Evolutionary conservation across 2,888 invertebrate species (phyloP), one percentile per base, ranked within the genome.

Genomic region (Phymatocera aterrima): DNA sequence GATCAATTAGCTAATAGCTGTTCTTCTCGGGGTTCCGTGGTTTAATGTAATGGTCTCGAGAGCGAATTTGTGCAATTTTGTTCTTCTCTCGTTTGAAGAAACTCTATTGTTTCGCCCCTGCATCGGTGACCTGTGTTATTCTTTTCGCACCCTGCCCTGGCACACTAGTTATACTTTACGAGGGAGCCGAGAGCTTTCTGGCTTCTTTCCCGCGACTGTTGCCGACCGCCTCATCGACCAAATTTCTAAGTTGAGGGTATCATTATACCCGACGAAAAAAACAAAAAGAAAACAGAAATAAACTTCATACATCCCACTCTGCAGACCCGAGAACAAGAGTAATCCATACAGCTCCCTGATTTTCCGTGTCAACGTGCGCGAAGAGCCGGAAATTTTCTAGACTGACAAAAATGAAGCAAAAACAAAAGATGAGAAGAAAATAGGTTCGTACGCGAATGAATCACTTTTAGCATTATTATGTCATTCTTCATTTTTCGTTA

Each of bases 151-250:
- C 51, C 51, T n/a, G 31, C 6, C 51, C 10, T 34, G 60, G 15
- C 68, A 24, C 24, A 21, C 40, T 21, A 24, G n/a, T n/a, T n/a
- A n/a, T n/a, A n/a, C n/a, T n/a, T n/a, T n/a, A n/a, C 24, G 24
- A 15, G 12, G 10, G 51, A 46, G 18, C 3, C 18, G 72, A 18
- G 72, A 48, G 72, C n/a, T 10, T 34, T 72, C 34, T 48, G 72
- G 72, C 72, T 72, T 72, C 72, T 72, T 72, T 51, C 34, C 48
- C n/a, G n/a, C n/a, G 51, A 72, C 72, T 51, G 72, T 72, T 72
- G 8, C n/a, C 15, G n/a, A n/a, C 15, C 24, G 12, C 28, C 24
- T 21, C 28, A 12, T 37, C 4, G 24, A 46, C 28, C 46, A 31
- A 24, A 43, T 70, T 48, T 31, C 48, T n/a, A 51, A 72, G 34